phyloP scores from a whole-genome alignment of 2,888 invertebrate genomes.

The Apamea monoglypha region DNA sequence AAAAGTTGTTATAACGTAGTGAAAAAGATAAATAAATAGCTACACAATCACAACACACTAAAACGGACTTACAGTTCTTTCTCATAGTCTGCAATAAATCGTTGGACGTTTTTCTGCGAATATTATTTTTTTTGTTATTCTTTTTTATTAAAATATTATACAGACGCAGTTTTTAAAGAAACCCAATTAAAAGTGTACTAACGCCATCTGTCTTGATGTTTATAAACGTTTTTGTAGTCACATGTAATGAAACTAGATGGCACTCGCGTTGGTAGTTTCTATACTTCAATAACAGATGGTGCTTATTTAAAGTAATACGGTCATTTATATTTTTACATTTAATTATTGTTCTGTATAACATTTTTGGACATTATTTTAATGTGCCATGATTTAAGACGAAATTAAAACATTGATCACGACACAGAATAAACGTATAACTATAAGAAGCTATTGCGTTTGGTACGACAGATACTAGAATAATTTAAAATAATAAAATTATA shows the following conservation, averaged over 20 bases:
- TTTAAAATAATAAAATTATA: constrained; percentile 60
- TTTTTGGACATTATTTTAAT: constrained; percentile 78
- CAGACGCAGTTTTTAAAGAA: constrained; percentile 30
- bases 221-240: neutral
- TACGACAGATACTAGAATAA: constrained; percentile 42
- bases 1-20: neutral
- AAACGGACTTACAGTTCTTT: constrained; percentile 88
- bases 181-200: neutral
- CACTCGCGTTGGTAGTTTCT: neutral
- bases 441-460: constrained; percentile 52
- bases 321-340: neutral
- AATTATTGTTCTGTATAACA: constrained; percentile 69
- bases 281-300: constrained; percentile 29
- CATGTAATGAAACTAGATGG: constrained; percentile 9
- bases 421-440: constrained; percentile 65
- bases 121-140: constrained; percentile 70
- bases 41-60: constrained; percentile 88
- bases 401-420: constrained; percentile 73
- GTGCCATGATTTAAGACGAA: constrained; percentile 82
- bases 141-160: constrained; percentile 51
- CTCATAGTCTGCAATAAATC: constrained; percentile 89
- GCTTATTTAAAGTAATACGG: neutral
- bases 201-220: constrained; percentile 38
- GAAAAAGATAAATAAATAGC: constrained; percentile 16
- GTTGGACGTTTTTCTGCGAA: constrained; percentile 89